Conservation (phyloP, 2,888 invertebrate genomes). For the Dynastes hyllus region DNA sequence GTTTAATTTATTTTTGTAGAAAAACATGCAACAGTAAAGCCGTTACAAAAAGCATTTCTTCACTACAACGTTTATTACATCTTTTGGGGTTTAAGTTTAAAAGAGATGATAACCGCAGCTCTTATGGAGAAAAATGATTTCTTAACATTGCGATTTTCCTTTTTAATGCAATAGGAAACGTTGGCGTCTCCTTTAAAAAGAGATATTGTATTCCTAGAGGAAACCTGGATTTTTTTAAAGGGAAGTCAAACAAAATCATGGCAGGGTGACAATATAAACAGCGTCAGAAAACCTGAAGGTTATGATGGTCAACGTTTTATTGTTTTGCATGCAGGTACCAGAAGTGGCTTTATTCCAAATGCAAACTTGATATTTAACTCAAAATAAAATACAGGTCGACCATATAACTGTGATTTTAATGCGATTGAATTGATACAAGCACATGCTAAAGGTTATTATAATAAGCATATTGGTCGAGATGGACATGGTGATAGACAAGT, state of each 20-base stretch:
- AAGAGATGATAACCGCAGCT: not conserved
- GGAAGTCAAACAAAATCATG: slow-evolving; percentile 45
- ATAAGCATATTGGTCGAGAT: not conserved
- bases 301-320: slow-evolving; percentile 53
- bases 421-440: slow-evolving; percentile 61
- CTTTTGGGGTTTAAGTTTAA: no score
- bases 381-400: slow-evolving; percentile 42
- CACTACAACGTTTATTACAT: no score
- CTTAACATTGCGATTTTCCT: slow-evolving; percentile 14
- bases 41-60: not conserved
- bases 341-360: not conserved
- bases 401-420: slow-evolving; percentile 60
- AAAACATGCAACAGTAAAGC: slow-evolving; percentile 16
- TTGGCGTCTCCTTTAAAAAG: not conserved
- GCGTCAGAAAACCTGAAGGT: slow-evolving; percentile 48
- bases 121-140: slow-evolving; percentile 20
- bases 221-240: slow-evolving; percentile 4
- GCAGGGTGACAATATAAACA: slow-evolving; percentile 51
- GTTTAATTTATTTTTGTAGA: slow-evolving; percentile 12
- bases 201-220: no score
- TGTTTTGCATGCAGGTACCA: slow-evolving; percentile 50
- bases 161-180: not conserved
- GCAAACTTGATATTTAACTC: slow-evolving; percentile 15
- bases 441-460: slow-evolving; percentile 33
- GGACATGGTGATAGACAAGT: slow-evolving; percentile 34